Conservation (phyloP, 2,113 vertebrate genomes). For the Lipophrys pholis region DNA sequence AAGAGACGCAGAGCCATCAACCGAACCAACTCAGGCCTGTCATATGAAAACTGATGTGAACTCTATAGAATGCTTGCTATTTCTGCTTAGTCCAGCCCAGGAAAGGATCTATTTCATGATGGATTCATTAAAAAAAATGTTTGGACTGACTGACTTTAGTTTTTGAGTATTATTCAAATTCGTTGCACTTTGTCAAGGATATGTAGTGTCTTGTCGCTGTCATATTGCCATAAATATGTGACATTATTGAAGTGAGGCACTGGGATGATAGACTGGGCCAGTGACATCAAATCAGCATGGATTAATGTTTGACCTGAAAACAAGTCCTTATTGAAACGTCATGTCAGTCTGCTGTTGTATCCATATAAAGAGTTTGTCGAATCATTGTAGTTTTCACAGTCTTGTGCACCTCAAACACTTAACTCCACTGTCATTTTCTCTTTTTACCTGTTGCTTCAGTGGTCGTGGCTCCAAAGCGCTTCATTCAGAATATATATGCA, state of each 20-base stretch:
- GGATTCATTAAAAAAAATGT: neutral
- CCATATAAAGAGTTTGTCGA: neutral
- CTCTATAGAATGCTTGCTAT: neutral
- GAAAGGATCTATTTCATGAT: neutral
- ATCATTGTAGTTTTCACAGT: neutral
- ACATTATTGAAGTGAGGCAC: constrained; percentile 2
- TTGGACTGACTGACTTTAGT: neutral
- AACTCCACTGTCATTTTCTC: neutral
- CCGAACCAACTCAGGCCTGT: constrained; percentile 9
- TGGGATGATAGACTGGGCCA: constrained; percentile 25
- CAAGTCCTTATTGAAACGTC: neutral
- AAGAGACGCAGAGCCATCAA: constrained; percentile 28
- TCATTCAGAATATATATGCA: no score
- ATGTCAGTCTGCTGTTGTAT: neutral
- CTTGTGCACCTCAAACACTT: neutral
- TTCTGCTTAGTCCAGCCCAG: neutral
- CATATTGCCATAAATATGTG: constrained; percentile 15
- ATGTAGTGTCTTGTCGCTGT: neutral
- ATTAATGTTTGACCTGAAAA: constrained; percentile 26
- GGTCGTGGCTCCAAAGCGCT: no score
- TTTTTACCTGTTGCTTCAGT: no score
- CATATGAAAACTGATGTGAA: constrained; percentile 16
- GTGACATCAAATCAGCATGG: neutral
- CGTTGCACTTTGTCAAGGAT: neutral
- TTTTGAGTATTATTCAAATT: neutral